Conservation (phyloP, 92 coral and sea anemone genomes). For the Desmophyllum pertusum region DNA sequence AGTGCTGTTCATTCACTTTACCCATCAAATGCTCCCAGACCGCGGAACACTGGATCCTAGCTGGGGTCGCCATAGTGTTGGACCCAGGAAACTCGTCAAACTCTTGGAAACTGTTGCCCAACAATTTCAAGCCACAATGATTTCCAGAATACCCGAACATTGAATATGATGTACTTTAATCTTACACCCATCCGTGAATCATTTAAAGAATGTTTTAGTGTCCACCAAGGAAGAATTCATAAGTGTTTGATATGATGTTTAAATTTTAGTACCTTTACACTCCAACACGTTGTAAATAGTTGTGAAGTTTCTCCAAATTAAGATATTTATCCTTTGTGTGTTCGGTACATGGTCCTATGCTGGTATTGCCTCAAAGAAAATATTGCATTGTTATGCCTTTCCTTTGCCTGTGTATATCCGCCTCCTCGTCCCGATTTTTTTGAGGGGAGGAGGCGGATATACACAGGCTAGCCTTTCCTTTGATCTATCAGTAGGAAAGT, state of each 20-base stretch:
- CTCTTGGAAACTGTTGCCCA: conserved; percentile 83
- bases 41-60: conserved; percentile 77
- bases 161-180: not conserved
- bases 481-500: not conserved
- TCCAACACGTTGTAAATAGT: conserved; percentile 29
- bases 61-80: conserved; percentile 84
- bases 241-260: not conserved
- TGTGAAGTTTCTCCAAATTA: not conserved
- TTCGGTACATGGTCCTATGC: not conserved
- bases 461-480: too few relatives aligned
- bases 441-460: too few relatives aligned
- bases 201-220: not conserved
- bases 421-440: too few relatives aligned
- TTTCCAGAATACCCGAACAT: not conserved
- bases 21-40: conserved; percentile 74
- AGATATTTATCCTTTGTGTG: not conserved
- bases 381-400: not conserved
- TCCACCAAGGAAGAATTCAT: not conserved
- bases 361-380: not conserved
- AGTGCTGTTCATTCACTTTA: conserved; percentile 69
- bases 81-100: conserved; percentile 82
- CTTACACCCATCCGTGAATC: not conserved
- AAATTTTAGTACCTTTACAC: not conserved
- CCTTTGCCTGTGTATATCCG: too few relatives aligned
- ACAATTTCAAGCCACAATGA: conserved; percentile 17